Evolutionary conservation across 2,888 invertebrate species (phyloP).

Genomic region (Pristionchus entomophagus): DNA sequence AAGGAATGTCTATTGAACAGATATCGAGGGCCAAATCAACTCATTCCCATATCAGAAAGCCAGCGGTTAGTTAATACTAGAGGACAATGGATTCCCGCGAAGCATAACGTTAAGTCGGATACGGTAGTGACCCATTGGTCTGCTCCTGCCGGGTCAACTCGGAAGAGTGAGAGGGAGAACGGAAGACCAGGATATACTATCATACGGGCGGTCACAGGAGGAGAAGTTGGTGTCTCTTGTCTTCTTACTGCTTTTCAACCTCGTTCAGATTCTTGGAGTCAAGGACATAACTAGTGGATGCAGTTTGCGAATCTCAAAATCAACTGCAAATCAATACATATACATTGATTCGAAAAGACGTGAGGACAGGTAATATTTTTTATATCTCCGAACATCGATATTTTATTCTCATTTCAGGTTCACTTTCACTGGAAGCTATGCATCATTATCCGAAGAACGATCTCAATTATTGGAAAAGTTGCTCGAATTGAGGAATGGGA

Average conservation of each 20-base stretch:
- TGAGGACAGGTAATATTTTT: background rate
- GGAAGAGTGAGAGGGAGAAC: conserved; percentile 15
- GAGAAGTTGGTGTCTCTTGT: background rate
- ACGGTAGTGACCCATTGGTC: background rate
- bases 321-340: background rate
- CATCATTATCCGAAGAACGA: background rate
- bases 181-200: background rate
- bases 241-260: background rate
- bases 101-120: background rate
- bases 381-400: background rate
- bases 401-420: background rate
- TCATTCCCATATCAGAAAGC: background rate
- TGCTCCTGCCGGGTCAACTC: background rate
- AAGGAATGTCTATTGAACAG: background rate
- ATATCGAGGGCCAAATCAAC: background rate
- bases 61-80: background rate
- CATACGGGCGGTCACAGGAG: background rate
- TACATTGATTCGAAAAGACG: background rate
- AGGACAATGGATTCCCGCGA: too few relatives aligned
- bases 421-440: background rate
- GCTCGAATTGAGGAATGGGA: background rate
- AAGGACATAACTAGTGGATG: background rate
- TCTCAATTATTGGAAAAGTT: background rate
- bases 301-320: background rate
- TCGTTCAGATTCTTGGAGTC: background rate